These are phyloP conservation scores for Collichthys lucidus DNA, from an alignment of 2,113 vertebrate genomes.

Conservation along the genomic window DNA sequence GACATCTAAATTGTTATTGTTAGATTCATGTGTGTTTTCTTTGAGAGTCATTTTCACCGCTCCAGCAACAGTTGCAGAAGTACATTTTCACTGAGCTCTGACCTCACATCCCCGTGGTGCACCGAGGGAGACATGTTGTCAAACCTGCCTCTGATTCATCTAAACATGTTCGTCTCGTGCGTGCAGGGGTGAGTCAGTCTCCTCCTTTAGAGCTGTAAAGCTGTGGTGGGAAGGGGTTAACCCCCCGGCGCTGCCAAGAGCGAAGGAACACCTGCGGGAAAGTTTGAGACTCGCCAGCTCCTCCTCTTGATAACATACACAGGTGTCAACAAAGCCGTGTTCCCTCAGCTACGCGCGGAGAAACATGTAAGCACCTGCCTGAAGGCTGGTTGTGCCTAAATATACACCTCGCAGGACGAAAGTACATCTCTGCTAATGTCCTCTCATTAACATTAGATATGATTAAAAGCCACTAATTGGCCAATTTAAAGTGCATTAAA, in stretches of 20 bases:
- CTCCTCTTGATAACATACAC: conserved; percentile 48
- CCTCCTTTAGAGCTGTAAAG: background rate
- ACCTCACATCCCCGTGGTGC: conserved; percentile 6
- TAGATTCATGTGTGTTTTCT: background rate
- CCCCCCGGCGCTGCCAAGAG: conserved; percentile 2
- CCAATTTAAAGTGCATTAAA: conserved; percentile 30
- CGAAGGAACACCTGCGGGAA: conserved; percentile 50
- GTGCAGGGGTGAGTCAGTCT: background rate
- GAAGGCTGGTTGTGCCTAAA: conserved; percentile 30
- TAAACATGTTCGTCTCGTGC: background rate
- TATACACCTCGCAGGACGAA: conserved; percentile 31
- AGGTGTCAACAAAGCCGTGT: conserved; percentile 50
- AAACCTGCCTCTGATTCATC: background rate
- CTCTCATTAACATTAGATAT: conserved; percentile 44
- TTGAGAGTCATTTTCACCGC: conserved; percentile 3
- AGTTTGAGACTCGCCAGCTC: conserved; percentile 47
- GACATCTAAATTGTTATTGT: too few species aligned
- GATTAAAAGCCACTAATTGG: conserved; percentile 43
- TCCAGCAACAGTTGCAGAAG: background rate
- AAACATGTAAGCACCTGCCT: conserved; percentile 59
- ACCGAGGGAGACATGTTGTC: background rate
- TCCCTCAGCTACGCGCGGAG: conserved; percentile 36
- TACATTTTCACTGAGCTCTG: conserved; percentile 27
- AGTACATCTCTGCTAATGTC: conserved; percentile 38
- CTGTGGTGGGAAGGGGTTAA: conserved; percentile 45